phyloP scores from a whole-genome alignment of 2,797 vertebrate genomes.

The Crypturellus tataupa region DNA sequence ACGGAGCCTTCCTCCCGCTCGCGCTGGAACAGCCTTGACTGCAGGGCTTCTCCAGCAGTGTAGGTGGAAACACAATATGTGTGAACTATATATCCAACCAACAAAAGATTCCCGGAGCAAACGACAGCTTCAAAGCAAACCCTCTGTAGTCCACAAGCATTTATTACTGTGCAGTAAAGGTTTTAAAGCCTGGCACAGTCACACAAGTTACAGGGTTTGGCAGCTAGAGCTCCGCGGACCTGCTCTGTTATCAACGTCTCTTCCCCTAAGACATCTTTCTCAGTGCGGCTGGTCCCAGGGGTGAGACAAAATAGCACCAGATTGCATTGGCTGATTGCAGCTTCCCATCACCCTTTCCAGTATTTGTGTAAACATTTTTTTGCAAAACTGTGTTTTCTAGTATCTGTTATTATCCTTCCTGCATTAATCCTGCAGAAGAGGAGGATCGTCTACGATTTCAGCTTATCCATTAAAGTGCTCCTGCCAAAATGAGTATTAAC shows the following conservation, averaged over 20 bases:
- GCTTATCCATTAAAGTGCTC: conserved; percentile 30
- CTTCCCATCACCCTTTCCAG: background rate
- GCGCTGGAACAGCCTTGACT: conserved; percentile 69
- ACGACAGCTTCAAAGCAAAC: conserved; percentile 42
- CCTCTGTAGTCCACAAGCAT: background rate
- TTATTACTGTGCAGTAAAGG: conserved; percentile 4
- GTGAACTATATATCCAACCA: conserved; percentile 12
- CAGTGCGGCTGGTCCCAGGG: background rate
- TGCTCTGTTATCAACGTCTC: background rate
- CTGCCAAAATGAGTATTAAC: conserved; percentile 63
- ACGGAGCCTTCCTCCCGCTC: conserved; percentile 71
- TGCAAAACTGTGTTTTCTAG: background rate
- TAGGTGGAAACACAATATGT: conserved; percentile 69
- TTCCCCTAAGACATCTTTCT: background rate
- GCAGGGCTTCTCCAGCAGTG: conserved; percentile 66
- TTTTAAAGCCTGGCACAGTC: conserved; percentile 50
- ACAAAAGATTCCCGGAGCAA: conserved; percentile 27
- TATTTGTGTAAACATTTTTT: background rate
- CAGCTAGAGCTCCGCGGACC: background rate
- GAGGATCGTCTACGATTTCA: conserved; percentile 40
- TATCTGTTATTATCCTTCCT: background rate
- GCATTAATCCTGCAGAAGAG: background rate
- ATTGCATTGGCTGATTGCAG: background rate
- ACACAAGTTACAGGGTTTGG: background rate
- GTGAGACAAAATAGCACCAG: background rate